A percentile compares a stretch with the other conserved stretches of the same genome.
These are phyloP conservation scores for Telmatherina bonti DNA, from an alignment of 2,797 vertebrate species.

Conservation along the genomic window DNA sequence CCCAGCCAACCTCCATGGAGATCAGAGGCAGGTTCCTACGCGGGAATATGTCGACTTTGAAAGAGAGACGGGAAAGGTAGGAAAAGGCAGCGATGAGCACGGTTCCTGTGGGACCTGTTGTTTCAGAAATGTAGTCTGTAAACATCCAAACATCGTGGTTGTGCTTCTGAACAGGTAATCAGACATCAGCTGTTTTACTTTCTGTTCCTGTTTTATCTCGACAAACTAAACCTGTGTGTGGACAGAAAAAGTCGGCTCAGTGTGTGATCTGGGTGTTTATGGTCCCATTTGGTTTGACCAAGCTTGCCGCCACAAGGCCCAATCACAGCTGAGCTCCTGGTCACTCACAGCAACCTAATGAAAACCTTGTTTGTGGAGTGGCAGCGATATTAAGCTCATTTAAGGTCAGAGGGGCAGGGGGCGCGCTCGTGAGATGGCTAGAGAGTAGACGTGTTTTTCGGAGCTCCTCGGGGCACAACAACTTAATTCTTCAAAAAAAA, in stretches of 20 bases:
- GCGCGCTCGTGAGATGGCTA: no score
- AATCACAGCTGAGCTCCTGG: background rate
- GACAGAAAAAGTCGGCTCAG: background rate
- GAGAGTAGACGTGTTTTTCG: no score
- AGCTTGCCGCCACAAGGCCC: background rate
- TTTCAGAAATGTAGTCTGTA: background rate
- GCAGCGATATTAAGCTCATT: background rate
- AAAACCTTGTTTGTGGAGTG: background rate
- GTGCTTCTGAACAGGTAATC: background rate
- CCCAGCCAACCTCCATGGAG: constrained; percentile 97
- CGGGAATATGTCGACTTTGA: constrained; percentile 99
- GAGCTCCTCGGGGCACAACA: no score
- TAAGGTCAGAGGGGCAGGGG: constrained; percentile 2
- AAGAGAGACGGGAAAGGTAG: constrained; percentile 97
- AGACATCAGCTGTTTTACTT: constrained; percentile 23
- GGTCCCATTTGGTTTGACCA: background rate
- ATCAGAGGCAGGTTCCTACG: constrained; percentile 95
- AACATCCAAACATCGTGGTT: background rate
- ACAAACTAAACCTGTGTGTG: constrained; percentile 42
- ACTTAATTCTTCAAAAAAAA: no score
- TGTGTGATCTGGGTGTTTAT: background rate
- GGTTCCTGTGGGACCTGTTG: no score
- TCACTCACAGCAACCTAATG: background rate
- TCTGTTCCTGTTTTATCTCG: constrained; percentile 59
- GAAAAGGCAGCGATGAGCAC: constrained; percentile 8